Percentiles rank a stretch among this genome's conserved stretches.
These are phyloP conservation scores for Clarias laeviceps DNA, from an alignment of 2,797 vertebrate species.

Conservation along the genomic window DNA sequence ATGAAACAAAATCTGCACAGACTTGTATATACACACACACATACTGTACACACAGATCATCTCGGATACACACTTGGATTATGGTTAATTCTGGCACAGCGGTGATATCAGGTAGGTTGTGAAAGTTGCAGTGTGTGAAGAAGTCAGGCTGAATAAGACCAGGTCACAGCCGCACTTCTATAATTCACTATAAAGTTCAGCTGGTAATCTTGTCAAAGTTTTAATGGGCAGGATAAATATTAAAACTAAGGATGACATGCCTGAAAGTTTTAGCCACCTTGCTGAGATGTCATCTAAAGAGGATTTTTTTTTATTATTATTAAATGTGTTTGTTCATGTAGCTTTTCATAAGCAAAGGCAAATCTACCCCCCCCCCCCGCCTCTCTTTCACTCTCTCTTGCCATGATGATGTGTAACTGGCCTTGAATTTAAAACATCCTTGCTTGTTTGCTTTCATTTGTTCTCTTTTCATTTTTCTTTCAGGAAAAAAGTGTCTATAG, in stretches of 20 bases:
- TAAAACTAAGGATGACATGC: not conserved
- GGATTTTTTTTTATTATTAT: not conserved
- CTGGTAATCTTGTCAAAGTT: constrained; percentile 10
- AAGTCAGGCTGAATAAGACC: constrained; percentile 22
- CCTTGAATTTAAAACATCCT: not conserved
- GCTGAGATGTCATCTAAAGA: not conserved
- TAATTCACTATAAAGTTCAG: constrained; percentile 38
- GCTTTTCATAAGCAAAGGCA: not conserved
- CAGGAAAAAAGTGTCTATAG: not conserved
- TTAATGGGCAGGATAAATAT: constrained; percentile 1
- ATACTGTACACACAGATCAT: constrained; percentile 30
- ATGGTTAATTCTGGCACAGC: constrained; percentile 14
- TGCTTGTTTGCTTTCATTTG: not conserved
- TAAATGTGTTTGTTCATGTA: not conserved
- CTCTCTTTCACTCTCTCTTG: not conserved
- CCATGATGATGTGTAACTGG: no score
- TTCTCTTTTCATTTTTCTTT: not conserved
- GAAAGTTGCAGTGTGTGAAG: constrained; percentile 25
- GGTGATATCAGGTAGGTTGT: constrained; percentile 22
- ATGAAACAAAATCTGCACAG: constrained; percentile 50
- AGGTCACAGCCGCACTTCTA: constrained; percentile 18
- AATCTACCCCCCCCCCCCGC: not conserved
- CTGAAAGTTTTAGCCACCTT: not conserved
- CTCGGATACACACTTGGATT: constrained; percentile 26
- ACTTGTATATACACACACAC: constrained; percentile 33